These are phyloP conservation scores for Pipra filicauda DNA, from an alignment of 2,113 vertebrate genomes.

Conservation along the genomic window DNA sequence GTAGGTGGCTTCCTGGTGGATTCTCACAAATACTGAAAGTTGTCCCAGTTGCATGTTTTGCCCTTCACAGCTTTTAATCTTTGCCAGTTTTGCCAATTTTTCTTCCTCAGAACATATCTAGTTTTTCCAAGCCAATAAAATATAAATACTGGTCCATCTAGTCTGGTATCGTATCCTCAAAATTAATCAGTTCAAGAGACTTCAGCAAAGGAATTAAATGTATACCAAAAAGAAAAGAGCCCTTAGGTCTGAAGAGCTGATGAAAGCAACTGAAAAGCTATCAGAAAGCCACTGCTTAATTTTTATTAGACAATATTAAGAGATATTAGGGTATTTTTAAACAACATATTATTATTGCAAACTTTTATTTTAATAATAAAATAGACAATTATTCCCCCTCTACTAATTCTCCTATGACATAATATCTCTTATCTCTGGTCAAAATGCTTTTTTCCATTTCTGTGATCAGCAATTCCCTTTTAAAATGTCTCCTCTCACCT, in stretches of 20 bases:
- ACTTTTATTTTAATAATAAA: neutral
- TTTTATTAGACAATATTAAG: neutral
- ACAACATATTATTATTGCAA: neutral
- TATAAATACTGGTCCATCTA: neutral
- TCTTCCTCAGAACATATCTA: neutral
- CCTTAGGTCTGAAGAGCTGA: neutral
- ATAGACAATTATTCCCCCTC: neutral
- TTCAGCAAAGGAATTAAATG: neutral
- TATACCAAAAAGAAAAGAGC: neutral
- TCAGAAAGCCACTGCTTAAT: neutral
- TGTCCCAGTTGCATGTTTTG: neutral
- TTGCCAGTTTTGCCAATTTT: neutral
- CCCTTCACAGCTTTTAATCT: neutral
- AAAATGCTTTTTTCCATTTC: neutral
- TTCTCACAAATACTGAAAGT: neutral
- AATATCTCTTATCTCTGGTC: neutral
- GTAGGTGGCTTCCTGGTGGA: neutral
- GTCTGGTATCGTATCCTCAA: neutral
- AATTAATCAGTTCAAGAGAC: neutral
- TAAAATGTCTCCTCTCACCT: neutral
- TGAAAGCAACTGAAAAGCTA: neutral
- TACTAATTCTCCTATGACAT: neutral
- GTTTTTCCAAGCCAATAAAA: neutral
- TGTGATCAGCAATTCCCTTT: conserved; percentile 58
- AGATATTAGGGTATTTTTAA: neutral